Evolutionary conservation across 2,888 invertebrate species (phyloP).

Genomic region (Hipparchia semele): DNA sequence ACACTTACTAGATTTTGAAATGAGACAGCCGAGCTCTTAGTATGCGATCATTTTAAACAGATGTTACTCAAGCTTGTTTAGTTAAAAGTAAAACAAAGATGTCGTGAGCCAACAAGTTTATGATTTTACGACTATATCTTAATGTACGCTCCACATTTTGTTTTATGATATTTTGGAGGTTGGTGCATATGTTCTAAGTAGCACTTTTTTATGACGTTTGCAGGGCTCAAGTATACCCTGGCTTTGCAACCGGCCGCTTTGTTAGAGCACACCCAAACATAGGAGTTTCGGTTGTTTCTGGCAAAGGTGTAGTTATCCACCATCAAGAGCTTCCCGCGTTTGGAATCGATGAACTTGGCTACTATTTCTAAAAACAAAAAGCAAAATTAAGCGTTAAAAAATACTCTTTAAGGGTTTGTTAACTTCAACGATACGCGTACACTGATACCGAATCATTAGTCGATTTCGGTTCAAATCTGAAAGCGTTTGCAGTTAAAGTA

Average conservation of each 20-base stretch:
- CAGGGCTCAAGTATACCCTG: background rate
- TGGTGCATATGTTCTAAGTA: background rate
- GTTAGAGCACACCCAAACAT: conserved; percentile 5
- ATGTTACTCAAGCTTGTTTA: too few relatives aligned
- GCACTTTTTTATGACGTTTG: background rate
- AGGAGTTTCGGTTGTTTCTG: background rate
- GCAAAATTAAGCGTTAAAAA: background rate
- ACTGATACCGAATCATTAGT: too few relatives aligned
- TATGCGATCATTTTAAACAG: too few relatives aligned
- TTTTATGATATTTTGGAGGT: conserved; percentile 3
- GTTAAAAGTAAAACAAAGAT: too few relatives aligned
- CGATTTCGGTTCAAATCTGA: too few relatives aligned
- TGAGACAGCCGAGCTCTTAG: too few relatives aligned
- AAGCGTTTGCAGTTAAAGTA: too few relatives aligned
- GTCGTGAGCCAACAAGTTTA: too few relatives aligned
- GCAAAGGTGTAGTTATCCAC: background rate
- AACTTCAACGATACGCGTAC: too few relatives aligned
- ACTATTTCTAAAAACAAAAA: conserved; percentile 9
- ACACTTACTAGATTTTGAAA: too few relatives aligned
- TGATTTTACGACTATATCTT: background rate
- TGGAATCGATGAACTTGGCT: background rate
- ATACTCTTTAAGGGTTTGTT: too few relatives aligned
- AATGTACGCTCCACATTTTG: background rate
- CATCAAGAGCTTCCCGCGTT: background rate
- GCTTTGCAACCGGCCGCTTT: background rate